These are phyloP conservation scores for Sebastes alutus DNA, from an alignment of 2,797 vertebrate species.

Conservation along the genomic window DNA sequence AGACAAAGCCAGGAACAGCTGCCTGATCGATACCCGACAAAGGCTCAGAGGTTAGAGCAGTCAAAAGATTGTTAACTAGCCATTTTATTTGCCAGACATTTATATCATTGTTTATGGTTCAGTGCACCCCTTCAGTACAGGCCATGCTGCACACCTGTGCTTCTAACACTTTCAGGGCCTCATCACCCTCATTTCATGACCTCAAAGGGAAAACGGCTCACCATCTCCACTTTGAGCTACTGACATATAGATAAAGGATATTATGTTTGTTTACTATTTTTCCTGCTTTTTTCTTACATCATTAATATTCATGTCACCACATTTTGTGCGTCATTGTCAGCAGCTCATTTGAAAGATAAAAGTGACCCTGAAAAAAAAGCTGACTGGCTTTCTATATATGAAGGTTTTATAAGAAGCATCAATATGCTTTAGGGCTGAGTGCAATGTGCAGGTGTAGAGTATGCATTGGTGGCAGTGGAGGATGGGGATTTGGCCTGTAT, in stretches of 20 bases:
- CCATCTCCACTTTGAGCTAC: not conserved
- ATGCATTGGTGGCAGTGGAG: not conserved
- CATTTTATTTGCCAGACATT: slow-evolving; percentile 89
- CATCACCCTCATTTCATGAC: slow-evolving; percentile 66
- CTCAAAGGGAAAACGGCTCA: slow-evolving; percentile 24
- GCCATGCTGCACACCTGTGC: slow-evolving; percentile 83
- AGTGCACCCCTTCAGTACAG: slow-evolving; percentile 75
- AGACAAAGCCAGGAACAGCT: slow-evolving; percentile 84
- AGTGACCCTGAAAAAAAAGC: not conserved
- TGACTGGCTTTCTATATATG: not conserved
- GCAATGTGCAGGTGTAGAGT: slow-evolving; percentile 7
- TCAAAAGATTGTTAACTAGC: slow-evolving; percentile 90
- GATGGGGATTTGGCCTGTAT: not conserved
- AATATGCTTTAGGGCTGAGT: not conserved
- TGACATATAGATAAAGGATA: not conserved
- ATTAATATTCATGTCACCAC: slow-evolving; percentile 14
- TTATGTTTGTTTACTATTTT: not conserved
- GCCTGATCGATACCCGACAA: slow-evolving; percentile 87
- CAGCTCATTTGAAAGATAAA: slow-evolving; percentile 16
- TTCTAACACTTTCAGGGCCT: slow-evolving; percentile 72
- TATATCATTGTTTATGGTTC: slow-evolving; percentile 88
- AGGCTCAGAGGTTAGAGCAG: slow-evolving; percentile 85
- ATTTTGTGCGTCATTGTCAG: slow-evolving; percentile 4
- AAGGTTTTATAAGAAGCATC: not conserved
- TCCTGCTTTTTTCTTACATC: not conserved